Base-by-base conservation (phyloP, 2,888 invertebrate genomes). In the Sphecodes monilicornis region DNA sequence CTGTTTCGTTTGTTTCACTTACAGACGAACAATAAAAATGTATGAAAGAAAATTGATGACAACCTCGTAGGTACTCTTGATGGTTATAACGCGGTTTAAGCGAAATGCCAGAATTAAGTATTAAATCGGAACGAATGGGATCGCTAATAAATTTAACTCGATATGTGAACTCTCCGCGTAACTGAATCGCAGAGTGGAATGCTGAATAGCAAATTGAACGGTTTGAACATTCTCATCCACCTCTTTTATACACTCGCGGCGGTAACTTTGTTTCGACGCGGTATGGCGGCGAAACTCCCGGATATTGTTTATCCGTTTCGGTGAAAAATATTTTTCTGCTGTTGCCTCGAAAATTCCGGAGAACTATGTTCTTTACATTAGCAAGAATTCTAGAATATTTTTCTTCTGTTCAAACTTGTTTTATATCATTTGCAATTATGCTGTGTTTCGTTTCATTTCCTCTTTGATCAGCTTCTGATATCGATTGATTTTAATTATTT, bases 171-270 rank as follows among this genome's bases (percentile, higher is more conserved):
- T 50, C 18, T 16, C 16, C 50, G 10, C 22, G 68, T 50, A 50
- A 64, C 50, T 39, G 76, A 68, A 68, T 76, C 50, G 36, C 43
- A 11, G 46, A 76, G 26, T 6, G 50, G 50, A 68, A 76, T 66
- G 75, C 36, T 76, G 75, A 50, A 68, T 50, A 50, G 32, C 66
- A 26, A 76, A 66, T 68, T 66, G 36, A 68, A 68, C 76, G 50
- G 50, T 36, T 76, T 50, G 46, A 36, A 32, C 50, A 36, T 50
- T 36, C 43, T 66, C 32, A 26, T 22, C 60, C 46, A 8, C 36
- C 46, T n/a, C 39, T 50, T 50, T 76, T n/a, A 39, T 50, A 18
- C 36, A 5, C 26, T n/a, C 26, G 46, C 46, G 66, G 46, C 46
- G 66, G 36, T 66, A 36, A 76, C 66, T 22, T 66, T 11, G 36